Conservation (phyloP, 2,113 vertebrate species). For the Ptilorrhoa leucosticta region DNA sequence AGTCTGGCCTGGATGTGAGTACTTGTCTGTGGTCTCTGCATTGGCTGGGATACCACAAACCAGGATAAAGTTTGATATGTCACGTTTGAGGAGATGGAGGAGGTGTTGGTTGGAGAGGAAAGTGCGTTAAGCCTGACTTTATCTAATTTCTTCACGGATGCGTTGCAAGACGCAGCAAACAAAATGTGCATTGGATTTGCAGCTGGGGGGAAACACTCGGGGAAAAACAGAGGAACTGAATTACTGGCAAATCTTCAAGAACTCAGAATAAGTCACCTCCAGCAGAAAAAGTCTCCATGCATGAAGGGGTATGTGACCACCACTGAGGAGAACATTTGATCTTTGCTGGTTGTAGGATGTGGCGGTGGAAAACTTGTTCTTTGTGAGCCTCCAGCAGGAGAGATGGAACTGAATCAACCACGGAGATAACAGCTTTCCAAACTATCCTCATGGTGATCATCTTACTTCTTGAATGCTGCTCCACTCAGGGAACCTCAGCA, state of each 20-base stretch:
- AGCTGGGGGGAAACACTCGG: neutral
- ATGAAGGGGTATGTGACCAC: neutral
- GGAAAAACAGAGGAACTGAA: neutral
- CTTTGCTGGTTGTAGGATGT: neutral
- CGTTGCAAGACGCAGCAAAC: neutral
- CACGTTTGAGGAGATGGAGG: neutral
- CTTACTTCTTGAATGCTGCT: neutral
- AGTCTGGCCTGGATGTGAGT: neutral
- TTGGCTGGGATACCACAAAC: neutral
- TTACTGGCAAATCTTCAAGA: neutral
- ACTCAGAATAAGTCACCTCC: neutral
- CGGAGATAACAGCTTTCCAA: neutral
- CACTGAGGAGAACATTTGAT: neutral
- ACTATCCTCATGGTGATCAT: rapidly evolving
- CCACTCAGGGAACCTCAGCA: neutral
- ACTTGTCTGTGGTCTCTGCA: neutral
- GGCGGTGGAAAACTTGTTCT: neutral
- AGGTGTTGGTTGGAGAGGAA: neutral
- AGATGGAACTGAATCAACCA: neutral
- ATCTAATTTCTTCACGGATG: neutral
- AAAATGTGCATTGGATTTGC: neutral
- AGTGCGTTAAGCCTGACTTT: neutral
- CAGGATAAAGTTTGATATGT: neutral
- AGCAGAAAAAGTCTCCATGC: neutral
- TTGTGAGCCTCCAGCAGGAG: neutral